Evolutionary conservation across 2,797 vertebrate genomes (phyloP).

Genomic region (Galagoides demidoff): DNA sequence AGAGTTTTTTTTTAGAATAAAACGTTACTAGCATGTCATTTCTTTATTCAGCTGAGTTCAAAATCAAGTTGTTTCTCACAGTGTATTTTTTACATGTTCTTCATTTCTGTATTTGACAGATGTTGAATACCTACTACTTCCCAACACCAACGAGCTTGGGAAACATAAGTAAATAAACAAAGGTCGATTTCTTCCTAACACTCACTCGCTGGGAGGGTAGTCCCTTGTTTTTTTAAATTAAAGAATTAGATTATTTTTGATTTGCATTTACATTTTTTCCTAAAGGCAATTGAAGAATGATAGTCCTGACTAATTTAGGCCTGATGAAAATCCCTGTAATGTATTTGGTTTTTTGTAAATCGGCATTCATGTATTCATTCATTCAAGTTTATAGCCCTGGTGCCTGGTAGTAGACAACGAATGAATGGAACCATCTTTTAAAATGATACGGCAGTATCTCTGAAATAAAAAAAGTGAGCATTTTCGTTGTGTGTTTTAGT

Average conservation of each 20-base stretch:
- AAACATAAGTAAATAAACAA: not conserved
- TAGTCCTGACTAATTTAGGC: not conserved
- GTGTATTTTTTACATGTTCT: not conserved
- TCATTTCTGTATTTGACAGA: not conserved
- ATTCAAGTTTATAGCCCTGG: not conserved
- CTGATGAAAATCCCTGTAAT: not conserved
- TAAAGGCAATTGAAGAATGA: not conserved
- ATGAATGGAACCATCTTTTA: not conserved
- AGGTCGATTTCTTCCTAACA: not conserved
- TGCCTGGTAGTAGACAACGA: not conserved
- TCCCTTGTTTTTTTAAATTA: not conserved
- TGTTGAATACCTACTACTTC: not conserved
- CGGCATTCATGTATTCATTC: not conserved
- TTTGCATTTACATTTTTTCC: not conserved
- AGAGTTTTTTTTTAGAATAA: not conserved
- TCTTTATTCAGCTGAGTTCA: constrained; percentile 25
- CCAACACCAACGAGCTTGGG: too few relatives aligned
- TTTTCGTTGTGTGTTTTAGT: not conserved
- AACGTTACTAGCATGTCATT: not conserved
- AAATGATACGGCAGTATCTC: not conserved
- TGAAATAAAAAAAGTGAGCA: not conserved
- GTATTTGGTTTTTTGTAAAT: not conserved
- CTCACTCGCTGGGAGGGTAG: too few relatives aligned
- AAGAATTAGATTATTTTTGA: not conserved
- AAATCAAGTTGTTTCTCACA: not conserved